phyloP scores from a whole-genome alignment of 2,888 invertebrate species.

The Diaphora mendica region DNA sequence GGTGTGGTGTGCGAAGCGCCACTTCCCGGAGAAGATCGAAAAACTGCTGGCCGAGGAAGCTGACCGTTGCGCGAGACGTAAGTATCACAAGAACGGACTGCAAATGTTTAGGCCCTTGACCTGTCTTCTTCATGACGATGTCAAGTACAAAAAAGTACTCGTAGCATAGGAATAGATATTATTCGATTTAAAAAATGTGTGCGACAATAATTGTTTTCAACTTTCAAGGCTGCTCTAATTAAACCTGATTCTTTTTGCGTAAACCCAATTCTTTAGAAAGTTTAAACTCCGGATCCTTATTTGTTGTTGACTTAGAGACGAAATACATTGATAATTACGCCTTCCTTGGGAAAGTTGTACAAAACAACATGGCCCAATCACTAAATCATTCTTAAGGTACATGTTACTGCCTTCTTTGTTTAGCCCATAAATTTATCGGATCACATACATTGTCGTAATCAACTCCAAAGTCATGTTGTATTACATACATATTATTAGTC shows the following conservation, averaged over 20 bases:
- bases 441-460: neutral
- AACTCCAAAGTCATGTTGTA: neutral
- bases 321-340: neutral
- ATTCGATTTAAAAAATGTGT: neutral
- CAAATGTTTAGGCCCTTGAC: slow-evolving; percentile 71
- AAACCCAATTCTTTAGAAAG: neutral
- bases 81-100: slow-evolving; percentile 68
- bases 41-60: slow-evolving; percentile 93
- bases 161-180: neutral
- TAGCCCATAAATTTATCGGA: neutral
- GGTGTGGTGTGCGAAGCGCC: slow-evolving; percentile 94
- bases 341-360: neutral
- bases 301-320: neutral
- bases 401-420: neutral
- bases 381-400: neutral
- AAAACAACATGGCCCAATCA: neutral
- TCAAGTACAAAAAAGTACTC: slow-evolving; percentile 1
- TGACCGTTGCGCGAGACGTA: slow-evolving; percentile 90
- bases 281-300: neutral
- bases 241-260: neutral
- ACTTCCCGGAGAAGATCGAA: slow-evolving; percentile 94
- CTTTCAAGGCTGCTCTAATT: neutral
- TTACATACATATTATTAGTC: neutral
- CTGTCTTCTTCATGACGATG: slow-evolving; percentile 4
- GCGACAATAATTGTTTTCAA: neutral